Evolutionary conservation across 2,113 vertebrate species (phyloP).

Genomic region (Chrysochloris asiatica): DNA sequence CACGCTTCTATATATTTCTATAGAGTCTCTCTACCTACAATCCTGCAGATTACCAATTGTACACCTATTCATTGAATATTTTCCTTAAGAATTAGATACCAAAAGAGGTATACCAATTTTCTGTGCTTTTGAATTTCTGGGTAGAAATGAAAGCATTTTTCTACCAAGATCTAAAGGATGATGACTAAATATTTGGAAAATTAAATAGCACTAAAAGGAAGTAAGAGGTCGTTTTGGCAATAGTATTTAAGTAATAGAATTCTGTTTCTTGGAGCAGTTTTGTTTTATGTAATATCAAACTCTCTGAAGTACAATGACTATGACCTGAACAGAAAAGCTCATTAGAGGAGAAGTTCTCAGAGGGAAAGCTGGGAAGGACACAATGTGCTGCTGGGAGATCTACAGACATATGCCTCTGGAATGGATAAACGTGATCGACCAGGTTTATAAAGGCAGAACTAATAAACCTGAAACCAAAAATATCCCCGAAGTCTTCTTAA

Average conservation of each 20-base stretch:
- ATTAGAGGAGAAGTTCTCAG: background rate
- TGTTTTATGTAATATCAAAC: background rate
- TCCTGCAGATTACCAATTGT: background rate
- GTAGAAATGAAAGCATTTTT: background rate
- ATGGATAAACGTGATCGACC: background rate
- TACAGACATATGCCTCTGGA: background rate
- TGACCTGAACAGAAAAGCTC: background rate
- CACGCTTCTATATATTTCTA: accelerated
- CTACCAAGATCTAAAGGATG: background rate
- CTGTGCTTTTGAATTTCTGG: background rate
- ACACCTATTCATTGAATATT: background rate
- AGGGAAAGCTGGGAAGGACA: background rate
- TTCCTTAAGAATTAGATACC: background rate
- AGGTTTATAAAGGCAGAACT: background rate
- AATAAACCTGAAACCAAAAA: background rate
- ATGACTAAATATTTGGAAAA: background rate
- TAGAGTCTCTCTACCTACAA: background rate
- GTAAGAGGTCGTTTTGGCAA: background rate
- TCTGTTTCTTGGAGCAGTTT: background rate
- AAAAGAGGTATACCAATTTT: accelerated
- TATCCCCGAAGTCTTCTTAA: background rate
- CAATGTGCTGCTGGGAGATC: background rate
- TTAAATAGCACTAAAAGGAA: background rate
- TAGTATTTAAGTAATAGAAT: background rate
- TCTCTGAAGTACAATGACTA: background rate